Conservation (phyloP, 2,888 invertebrate genomes). For the Drosophila vallismaia region DNA sequence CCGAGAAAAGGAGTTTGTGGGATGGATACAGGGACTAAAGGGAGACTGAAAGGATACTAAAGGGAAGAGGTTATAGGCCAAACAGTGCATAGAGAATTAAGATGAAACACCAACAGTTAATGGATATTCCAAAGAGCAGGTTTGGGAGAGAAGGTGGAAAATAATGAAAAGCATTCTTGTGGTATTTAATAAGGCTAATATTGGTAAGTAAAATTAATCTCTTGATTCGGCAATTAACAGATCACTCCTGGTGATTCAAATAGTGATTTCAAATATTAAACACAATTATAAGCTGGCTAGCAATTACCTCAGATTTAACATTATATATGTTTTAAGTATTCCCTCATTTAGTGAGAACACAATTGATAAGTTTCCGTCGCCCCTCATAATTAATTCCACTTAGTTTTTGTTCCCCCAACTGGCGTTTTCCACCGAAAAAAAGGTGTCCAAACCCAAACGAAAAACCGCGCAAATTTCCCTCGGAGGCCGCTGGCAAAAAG, state of each 20-base stretch:
- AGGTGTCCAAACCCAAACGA: constrained; percentile 12
- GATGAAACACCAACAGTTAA: constrained; percentile 5
- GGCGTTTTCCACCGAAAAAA: constrained; percentile 31
- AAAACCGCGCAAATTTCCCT: constrained; percentile 47
- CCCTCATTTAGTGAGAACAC: constrained; percentile 25
- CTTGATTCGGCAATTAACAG: neutral
- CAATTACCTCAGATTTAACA: neutral
- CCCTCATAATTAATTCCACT: constrained; percentile 46
- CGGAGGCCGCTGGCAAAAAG: constrained; percentile 39
- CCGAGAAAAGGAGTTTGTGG: neutral
- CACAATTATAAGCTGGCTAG: neutral
- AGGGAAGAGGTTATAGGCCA: constrained; percentile 2
- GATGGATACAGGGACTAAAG: neutral
- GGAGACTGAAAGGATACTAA: constrained; percentile 13
- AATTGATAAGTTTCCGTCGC: constrained; percentile 33
- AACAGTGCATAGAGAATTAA: constrained; percentile 32
- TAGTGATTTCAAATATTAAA: neutral
- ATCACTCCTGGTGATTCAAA: too few relatives aligned
- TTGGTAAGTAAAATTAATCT: neutral
- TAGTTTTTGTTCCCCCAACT: constrained; percentile 8
- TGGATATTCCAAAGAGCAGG: neutral
- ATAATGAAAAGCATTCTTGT: neutral
- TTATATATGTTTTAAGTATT: neutral
- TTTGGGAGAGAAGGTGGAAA: neutral
- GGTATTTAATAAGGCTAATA: neutral